Evolutionary conservation across 2,797 vertebrate genomes (phyloP).

Genomic region (Mareca penelope): DNA sequence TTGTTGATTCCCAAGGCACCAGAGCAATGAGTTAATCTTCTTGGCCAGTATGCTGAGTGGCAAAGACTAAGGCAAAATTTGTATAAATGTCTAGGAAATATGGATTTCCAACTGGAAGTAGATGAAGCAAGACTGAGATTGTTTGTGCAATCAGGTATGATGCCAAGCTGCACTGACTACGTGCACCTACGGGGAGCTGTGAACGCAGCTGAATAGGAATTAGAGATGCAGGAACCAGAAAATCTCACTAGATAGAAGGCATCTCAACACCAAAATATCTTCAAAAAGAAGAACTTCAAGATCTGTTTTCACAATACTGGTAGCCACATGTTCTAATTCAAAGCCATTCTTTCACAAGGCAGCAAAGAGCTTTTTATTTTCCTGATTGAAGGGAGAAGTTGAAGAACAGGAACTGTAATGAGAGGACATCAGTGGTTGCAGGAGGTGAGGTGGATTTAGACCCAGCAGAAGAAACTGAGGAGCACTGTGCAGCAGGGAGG

Average conservation of each 20-base stretch:
- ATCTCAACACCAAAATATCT: not conserved
- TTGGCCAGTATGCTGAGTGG: not conserved
- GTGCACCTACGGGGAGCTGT: not conserved
- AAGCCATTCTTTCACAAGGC: not conserved
- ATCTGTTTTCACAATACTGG: not conserved
- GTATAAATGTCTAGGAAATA: not conserved
- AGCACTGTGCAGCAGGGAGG: not conserved
- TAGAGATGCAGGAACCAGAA: not conserved
- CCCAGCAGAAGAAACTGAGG: not conserved
- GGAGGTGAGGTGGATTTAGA: not conserved
- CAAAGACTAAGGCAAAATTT: not conserved
- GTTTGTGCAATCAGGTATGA: not conserved
- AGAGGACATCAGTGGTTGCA: not conserved
- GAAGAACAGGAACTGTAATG: not conserved
- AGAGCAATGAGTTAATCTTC: not conserved
- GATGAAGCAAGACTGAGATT: not conserved
- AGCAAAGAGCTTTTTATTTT: not conserved
- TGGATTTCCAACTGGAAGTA: not conserved
- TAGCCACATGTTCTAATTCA: not conserved
- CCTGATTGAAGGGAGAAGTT: not conserved
- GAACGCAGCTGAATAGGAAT: accelerated
- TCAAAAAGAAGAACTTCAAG: not conserved
- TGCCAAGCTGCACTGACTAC: not conserved
- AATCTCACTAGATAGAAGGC: not conserved
- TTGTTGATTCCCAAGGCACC: not conserved